These are phyloP conservation scores for Tenthredo scrophulariae DNA, from an alignment of 2,888 invertebrate species.

Conservation along the genomic window DNA sequence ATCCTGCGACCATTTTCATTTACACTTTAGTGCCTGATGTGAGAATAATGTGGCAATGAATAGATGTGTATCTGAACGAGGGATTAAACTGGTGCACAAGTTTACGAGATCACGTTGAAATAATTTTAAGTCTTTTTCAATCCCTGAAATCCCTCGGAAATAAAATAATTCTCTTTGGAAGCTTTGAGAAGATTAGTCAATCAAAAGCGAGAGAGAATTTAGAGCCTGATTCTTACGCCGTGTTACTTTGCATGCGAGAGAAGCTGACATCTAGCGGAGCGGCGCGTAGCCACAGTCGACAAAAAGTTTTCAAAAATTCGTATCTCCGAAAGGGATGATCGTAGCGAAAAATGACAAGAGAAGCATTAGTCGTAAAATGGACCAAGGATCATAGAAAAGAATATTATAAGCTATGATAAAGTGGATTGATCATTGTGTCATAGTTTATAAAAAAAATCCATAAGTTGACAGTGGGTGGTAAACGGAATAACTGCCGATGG, in stretches of 20 bases:
- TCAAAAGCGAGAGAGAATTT: neutral
- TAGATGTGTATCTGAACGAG: too few species aligned
- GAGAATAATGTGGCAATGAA: neutral
- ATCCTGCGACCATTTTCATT: neutral
- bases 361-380: neutral
- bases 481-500: neutral
- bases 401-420: neutral
- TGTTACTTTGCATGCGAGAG: neutral
- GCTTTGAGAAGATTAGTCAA: neutral
- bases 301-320: neutral
- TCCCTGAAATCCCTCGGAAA: neutral
- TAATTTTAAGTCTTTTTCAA: neutral
- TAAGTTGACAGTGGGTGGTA: neutral
- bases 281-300: neutral
- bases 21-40: neutral
- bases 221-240: neutral
- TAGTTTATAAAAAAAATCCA: neutral
- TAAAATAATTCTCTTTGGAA: neutral
- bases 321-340: neutral
- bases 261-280: neutral
- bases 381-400: neutral
- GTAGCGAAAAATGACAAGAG: neutral
- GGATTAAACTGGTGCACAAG: neutral
- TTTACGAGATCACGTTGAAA: neutral
- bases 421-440: neutral